phyloP scores from a whole-genome alignment of 2,113 vertebrate genomes.

The Globicephala melas region DNA sequence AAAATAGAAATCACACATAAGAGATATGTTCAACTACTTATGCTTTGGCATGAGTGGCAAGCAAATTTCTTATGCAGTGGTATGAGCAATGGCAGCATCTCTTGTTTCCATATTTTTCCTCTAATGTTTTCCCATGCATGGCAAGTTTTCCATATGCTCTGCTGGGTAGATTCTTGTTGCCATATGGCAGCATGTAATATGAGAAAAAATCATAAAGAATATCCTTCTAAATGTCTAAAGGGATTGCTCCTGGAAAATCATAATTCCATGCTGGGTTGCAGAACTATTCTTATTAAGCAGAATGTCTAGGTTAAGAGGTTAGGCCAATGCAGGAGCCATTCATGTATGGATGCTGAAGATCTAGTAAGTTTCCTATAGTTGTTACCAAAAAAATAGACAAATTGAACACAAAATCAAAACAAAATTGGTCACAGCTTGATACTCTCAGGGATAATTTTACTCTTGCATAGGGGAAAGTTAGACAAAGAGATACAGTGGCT shows the following conservation, averaged over 20 bases:
- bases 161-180: constrained; percentile 56
- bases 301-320: neutral
- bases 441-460: neutral
- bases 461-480: neutral
- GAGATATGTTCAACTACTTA: constrained; percentile 19
- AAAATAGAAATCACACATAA: constrained; percentile 43
- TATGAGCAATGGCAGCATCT: constrained; percentile 60
- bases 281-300: neutral
- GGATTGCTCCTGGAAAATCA: constrained; percentile 27
- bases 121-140: constrained; percentile 71
- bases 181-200: constrained; percentile 69
- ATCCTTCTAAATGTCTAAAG: constrained; percentile 51
- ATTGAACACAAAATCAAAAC: neutral
- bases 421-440: neutral
- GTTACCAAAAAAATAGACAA: neutral
- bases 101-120: constrained; percentile 68
- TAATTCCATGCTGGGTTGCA: neutral
- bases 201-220: constrained; percentile 62
- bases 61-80: neutral
- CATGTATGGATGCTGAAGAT: neutral
- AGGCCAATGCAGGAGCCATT: neutral
- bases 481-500: neutral
- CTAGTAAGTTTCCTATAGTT: neutral
- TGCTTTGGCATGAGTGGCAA: neutral
- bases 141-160: constrained; percentile 73